These are phyloP conservation scores for Acanthis flammea DNA, from an alignment of 2,797 vertebrate species.

Conservation along the genomic window DNA sequence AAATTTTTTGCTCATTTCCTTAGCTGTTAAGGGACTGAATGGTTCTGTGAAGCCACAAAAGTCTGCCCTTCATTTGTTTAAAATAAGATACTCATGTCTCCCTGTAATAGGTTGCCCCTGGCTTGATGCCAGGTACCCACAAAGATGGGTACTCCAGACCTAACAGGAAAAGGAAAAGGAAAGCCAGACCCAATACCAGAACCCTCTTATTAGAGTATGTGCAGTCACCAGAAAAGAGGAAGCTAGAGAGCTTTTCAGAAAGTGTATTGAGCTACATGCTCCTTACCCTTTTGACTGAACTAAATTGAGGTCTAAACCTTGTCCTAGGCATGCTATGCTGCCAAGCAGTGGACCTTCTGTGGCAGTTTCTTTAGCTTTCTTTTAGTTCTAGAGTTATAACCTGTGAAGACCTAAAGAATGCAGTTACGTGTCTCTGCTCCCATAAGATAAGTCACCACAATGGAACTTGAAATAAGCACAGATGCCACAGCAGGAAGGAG, in stretches of 20 bases:
- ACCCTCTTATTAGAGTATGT: background rate
- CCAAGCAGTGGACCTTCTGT: background rate
- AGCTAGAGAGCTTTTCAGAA: background rate
- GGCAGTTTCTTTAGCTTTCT: background rate
- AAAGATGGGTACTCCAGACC: rapidly evolving
- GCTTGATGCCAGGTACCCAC: background rate
- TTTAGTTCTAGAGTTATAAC: background rate
- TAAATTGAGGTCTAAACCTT: background rate
- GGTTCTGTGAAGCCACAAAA: background rate
- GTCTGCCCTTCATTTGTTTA: background rate
- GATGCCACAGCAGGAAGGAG: background rate
- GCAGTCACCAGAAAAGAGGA: background rate
- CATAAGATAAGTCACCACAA: background rate
- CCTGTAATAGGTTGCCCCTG: background rate
- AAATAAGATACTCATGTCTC: background rate
- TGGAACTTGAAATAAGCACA: background rate
- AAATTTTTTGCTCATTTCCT: background rate
- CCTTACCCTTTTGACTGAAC: background rate
- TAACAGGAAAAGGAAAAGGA: too few relatives aligned
- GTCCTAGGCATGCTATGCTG: background rate
- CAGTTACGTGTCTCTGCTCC: background rate
- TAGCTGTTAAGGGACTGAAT: background rate
- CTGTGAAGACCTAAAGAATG: background rate
- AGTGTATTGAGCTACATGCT: background rate
- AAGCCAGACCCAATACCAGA: background rate